Percentiles rank a stretch among this genome's conserved stretches.
phyloP scores from a whole-genome alignment of 35 echinoderm and acorn worm species.

The Anneissia japonica region DNA sequence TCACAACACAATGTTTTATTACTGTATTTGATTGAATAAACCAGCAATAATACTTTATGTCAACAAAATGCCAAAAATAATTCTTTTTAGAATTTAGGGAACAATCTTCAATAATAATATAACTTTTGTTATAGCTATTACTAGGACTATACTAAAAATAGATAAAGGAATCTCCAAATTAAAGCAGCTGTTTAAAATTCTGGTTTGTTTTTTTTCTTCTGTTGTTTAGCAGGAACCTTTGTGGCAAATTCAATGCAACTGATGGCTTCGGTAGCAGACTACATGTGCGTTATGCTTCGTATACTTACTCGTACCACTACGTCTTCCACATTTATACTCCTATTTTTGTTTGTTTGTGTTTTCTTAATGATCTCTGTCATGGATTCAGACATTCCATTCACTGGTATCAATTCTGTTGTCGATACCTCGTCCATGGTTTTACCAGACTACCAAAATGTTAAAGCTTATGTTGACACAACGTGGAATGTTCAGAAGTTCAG shows the following conservation, averaged over 20 bases:
- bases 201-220: too few species aligned
- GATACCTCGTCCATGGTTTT: not conserved
- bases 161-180: too few species aligned
- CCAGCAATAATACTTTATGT: too few species aligned
- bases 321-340: not conserved
- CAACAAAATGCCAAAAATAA: too few species aligned
- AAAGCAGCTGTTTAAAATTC: too few species aligned
- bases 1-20: too few species aligned
- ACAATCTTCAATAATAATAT: too few species aligned
- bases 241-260: not conserved
- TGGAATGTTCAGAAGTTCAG: not conserved
- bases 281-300: not conserved
- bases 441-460: not conserved
- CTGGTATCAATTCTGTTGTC: not conserved
- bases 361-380: not conserved
- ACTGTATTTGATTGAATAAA: too few species aligned
- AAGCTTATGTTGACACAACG: not conserved
- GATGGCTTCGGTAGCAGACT: not conserved
- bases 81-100: too few species aligned
- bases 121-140: too few species aligned
- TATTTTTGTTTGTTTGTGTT: not conserved
- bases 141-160: too few species aligned
- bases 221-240: not conserved
- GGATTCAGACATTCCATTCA: not conserved
- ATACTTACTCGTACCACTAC: not conserved